Evolutionary conservation across 2,888 invertebrate species (phyloP).

Genomic region (Macrophya alboannulata): DNA sequence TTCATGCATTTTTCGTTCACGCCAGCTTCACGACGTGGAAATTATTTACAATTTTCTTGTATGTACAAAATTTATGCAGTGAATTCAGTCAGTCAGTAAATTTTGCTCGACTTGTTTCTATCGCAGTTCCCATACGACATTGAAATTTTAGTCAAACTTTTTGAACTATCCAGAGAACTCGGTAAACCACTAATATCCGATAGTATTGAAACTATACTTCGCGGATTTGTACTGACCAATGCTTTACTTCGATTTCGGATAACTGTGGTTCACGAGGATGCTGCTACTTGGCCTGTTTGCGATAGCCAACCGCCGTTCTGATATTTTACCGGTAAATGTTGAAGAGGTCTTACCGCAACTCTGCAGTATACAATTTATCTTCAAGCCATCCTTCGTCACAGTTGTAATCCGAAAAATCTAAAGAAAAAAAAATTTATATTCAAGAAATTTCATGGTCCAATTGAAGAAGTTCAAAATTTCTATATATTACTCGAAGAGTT

Average conservation of each 20-base stretch:
- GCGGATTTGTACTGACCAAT: background rate
- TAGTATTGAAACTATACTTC: background rate
- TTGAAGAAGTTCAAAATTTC: background rate
- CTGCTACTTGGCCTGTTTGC: background rate
- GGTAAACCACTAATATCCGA: background rate
- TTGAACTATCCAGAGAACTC: background rate
- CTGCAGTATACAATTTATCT: background rate
- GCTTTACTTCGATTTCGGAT: background rate
- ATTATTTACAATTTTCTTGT: background rate
- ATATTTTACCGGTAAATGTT: background rate
- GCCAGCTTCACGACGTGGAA: background rate
- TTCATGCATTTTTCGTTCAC: background rate
- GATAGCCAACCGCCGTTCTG: background rate
- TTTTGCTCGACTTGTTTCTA: background rate
- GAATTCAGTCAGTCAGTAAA: background rate
- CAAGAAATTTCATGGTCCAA: too few relatives aligned
- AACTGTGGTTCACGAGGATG: background rate
- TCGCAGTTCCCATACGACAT: background rate
- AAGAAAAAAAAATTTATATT: too few relatives aligned
- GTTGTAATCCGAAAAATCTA: background rate
- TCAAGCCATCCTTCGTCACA: background rate
- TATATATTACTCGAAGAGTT: background rate
- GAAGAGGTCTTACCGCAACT: constrained; percentile 1
- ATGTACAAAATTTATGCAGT: background rate
- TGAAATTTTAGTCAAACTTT: background rate